These are phyloP conservation scores for Cervus canadensis DNA, from an alignment of 2,113 vertebrate species.

Conservation along the genomic window DNA sequence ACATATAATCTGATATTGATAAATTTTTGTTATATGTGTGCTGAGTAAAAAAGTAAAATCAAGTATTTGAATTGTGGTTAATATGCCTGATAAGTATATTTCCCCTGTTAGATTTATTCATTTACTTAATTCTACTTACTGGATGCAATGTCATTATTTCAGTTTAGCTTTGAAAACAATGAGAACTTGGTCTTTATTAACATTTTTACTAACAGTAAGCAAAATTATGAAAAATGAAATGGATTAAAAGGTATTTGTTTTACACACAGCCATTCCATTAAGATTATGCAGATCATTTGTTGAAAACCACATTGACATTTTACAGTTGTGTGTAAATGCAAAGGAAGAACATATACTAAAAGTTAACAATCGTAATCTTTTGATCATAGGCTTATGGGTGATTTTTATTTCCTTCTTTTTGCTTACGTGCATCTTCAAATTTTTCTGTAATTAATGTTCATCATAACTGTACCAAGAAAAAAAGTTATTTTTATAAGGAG, in stretches of 20 bases:
- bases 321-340: neutral
- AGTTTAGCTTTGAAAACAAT: slow-evolving; percentile 44
- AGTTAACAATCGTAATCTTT: neutral
- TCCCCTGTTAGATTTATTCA: slow-evolving; percentile 33
- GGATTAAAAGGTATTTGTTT: slow-evolving; percentile 52
- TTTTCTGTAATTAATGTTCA: slow-evolving; percentile 25
- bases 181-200: slow-evolving; percentile 57
- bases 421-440: neutral
- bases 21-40: neutral
- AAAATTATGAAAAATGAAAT: slow-evolving; percentile 73
- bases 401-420: neutral
- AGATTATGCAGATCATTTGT: neutral
- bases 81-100: neutral
- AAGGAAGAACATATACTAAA: neutral
- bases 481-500: slow-evolving; percentile 2
- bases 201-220: slow-evolving; percentile 45
- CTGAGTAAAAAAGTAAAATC: slow-evolving; percentile 38
- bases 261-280: neutral
- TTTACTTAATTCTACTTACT: slow-evolving; percentile 47
- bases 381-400: neutral
- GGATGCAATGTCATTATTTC: slow-evolving; percentile 67
- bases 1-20: neutral
- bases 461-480: neutral
- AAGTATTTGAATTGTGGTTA: neutral
- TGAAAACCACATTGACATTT: slow-evolving; percentile 20